phyloP scores from a whole-genome alignment of 2,113 vertebrate genomes.

The Chauna torquata region DNA sequence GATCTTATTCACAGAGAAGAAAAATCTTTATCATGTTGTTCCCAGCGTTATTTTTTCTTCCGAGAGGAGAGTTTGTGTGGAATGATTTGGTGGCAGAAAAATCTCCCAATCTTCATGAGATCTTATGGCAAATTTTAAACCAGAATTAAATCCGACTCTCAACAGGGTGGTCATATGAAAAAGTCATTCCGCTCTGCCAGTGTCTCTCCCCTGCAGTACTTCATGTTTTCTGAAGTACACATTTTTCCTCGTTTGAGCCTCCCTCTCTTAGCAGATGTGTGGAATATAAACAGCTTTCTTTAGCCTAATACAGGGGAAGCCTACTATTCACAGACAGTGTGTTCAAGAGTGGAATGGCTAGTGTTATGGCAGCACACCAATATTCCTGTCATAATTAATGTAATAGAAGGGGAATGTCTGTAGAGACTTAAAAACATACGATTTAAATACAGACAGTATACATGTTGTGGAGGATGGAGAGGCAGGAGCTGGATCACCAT shows the following conservation, averaged over 20 bases:
- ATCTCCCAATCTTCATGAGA: background rate
- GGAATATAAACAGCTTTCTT: background rate
- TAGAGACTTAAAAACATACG: background rate
- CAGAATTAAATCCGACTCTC: background rate
- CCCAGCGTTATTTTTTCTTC: background rate
- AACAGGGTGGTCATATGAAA: background rate
- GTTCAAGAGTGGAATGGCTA: background rate
- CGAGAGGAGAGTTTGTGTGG: background rate
- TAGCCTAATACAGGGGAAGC: background rate
- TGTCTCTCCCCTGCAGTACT: background rate
- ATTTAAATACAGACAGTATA: background rate
- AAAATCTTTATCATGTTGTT: background rate
- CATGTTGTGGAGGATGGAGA: background rate
- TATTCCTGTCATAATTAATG: background rate
- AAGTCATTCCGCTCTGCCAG: background rate
- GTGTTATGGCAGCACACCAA: background rate
- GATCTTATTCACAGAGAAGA: background rate
- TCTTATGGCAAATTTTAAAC: background rate
- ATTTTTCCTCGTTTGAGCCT: background rate
- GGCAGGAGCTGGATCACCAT: background rate
- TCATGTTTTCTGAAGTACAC: background rate
- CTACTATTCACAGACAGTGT: background rate
- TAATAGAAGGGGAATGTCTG: background rate
- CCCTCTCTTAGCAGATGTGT: background rate
- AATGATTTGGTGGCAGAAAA: background rate